A percentile compares a stretch with the other conserved stretches of the same genome.
Evolutionary conservation across 2,888 invertebrate species (phyloP).

Genomic region (Dynastes maya): DNA sequence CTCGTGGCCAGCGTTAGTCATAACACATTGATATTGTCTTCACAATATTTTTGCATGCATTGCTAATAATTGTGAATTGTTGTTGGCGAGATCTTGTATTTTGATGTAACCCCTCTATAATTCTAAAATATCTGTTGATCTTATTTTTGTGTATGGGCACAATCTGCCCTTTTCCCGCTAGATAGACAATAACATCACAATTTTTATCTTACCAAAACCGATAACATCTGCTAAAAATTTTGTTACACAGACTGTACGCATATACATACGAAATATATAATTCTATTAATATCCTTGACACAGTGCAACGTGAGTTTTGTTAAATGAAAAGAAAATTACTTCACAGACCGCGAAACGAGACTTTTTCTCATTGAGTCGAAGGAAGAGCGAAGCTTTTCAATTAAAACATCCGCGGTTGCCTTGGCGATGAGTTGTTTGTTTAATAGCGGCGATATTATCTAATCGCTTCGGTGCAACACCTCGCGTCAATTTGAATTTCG

Average conservation of each 20-base stretch:
- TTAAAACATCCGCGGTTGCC: slow-evolving; percentile 38
- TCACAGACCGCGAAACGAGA: slow-evolving; percentile 19
- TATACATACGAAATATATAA: neutral
- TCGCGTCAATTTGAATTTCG: slow-evolving; percentile 2
- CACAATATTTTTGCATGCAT: too few relatives aligned
- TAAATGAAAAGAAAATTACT: slow-evolving; percentile 29
- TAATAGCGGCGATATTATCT: neutral
- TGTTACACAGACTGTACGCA: neutral
- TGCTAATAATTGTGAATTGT: too few relatives aligned
- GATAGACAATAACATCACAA: too few relatives aligned
- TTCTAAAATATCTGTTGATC: too few relatives aligned
- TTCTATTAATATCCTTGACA: slow-evolving; percentile 42
- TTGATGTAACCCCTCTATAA: too few relatives aligned
- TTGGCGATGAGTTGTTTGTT: slow-evolving; percentile 7
- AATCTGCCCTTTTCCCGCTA: too few relatives aligned
- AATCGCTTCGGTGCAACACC: neutral
- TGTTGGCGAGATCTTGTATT: too few relatives aligned
- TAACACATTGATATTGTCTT: too few relatives aligned
- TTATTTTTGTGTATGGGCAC: too few relatives aligned
- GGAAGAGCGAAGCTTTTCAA: slow-evolving; percentile 1
- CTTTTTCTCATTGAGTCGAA: slow-evolving; percentile 24
- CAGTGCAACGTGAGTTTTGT: slow-evolving; percentile 38
- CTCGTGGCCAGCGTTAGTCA: too few relatives aligned
- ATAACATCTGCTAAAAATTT: too few relatives aligned
- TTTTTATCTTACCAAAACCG: too few relatives aligned